Conservation (phyloP, 2,888 invertebrate genomes). For the Caenorhabditis panamensis region DNA sequence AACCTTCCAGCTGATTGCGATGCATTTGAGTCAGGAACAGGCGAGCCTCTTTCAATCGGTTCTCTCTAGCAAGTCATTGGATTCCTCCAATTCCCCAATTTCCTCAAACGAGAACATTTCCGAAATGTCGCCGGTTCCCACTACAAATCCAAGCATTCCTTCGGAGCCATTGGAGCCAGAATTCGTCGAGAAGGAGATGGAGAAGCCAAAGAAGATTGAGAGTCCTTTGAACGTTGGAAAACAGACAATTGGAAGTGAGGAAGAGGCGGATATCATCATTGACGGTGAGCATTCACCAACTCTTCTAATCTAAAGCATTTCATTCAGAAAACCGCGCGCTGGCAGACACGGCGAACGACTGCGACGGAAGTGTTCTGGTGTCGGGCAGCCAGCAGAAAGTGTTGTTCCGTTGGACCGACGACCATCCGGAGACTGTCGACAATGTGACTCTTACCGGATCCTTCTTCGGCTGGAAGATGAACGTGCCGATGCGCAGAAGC, state of each 20-base stretch:
- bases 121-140: conserved; percentile 17
- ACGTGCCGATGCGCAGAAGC: conserved; percentile 43
- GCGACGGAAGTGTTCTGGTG: conserved; percentile 40
- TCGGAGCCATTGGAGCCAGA: background rate
- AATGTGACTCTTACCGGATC: conserved; percentile 48
- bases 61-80: too few species aligned
- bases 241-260: conserved; percentile 6
- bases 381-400: conserved; percentile 26
- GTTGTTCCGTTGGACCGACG: conserved; percentile 58
- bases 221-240: background rate
- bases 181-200: background rate
- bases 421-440: conserved; percentile 19
- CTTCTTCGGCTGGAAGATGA: conserved; percentile 61
- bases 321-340: conserved; percentile 32
- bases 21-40: too few species aligned
- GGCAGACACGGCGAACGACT: conserved; percentile 29
- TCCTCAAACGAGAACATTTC: conserved; percentile 20
- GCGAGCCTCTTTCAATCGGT: too few species aligned
- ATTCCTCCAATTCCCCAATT: background rate
- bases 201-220: too few species aligned
- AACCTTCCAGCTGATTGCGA: too few species aligned
- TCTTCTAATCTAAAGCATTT: background rate
- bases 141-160: too few species aligned
- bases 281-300: conserved; percentile 18
- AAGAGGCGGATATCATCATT: conserved; percentile 47